Conservation (phyloP, 2,888 invertebrate species). For the Aporophyla lueneburgensis region DNA sequence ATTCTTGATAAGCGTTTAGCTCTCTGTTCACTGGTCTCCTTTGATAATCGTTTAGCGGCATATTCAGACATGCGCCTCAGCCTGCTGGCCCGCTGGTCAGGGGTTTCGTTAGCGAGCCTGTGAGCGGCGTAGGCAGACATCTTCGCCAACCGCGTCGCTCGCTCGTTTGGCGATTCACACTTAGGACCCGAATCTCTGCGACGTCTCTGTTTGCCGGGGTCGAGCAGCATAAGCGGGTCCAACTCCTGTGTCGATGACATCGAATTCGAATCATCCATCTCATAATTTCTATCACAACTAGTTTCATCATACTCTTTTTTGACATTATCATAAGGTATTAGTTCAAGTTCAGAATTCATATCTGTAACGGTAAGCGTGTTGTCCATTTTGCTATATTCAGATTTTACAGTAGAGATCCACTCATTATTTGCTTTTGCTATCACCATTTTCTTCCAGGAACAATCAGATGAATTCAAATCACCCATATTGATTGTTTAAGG, state of each 20-base stretch:
- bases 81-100: conserved; percentile 82
- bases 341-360: conserved; percentile 67
- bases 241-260: conserved; percentile 69
- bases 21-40: conserved; percentile 84
- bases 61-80: conserved; percentile 88
- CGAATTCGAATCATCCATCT: conserved; percentile 61
- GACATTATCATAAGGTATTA: conserved; percentile 64
- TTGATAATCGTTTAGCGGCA: conserved; percentile 83
- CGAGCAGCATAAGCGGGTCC: conserved; percentile 72
- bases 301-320: conserved; percentile 73
- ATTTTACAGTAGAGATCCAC: conserved; percentile 82
- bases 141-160: conserved; percentile 81
- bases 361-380: conserved; percentile 63
- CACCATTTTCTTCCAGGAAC: conserved; percentile 88
- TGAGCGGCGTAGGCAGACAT: conserved; percentile 88
- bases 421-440: conserved; percentile 84
- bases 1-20: conserved; percentile 84
- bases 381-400: conserved; percentile 69
- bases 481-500: conserved; percentile 89
- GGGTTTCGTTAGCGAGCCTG: conserved; percentile 84
- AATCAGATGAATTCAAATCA: conserved; percentile 82
- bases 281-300: conserved; percentile 51
- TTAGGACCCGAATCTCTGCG: conserved; percentile 72
- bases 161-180: conserved; percentile 80
- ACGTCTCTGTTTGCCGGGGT: conserved; percentile 64